Evolutionary conservation across 2,888 invertebrate genomes (phyloP).

Genomic region (Aricia artaxerxes): DNA sequence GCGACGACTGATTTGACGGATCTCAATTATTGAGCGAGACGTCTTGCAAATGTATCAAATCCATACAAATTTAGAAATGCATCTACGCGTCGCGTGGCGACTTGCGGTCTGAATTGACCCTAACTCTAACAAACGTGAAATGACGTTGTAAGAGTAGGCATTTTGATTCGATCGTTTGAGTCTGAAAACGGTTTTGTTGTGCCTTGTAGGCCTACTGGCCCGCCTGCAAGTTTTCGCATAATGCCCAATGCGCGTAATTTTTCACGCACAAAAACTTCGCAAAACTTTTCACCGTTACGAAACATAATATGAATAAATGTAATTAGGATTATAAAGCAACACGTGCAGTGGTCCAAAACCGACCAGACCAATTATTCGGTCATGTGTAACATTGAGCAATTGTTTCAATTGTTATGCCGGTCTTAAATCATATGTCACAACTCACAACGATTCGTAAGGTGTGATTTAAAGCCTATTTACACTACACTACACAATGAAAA

Average conservation of each 20-base stretch:
- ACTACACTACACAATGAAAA: background rate
- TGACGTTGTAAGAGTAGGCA: no score
- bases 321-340: background rate
- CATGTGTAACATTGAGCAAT: background rate
- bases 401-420: background rate
- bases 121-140: no score
- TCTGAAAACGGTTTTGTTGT: no score
- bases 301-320: background rate
- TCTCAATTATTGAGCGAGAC: no score
- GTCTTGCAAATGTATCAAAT: no score
- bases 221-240: no score
- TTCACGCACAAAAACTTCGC: background rate
- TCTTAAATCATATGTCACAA: slow-evolving; percentile 4
- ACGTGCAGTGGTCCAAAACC: slow-evolving; percentile 6
- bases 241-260: background rate
- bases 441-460: background rate
- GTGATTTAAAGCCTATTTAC: background rate
- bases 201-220: no score
- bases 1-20: no score
- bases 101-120: no score
- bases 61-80: no score
- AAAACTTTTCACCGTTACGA: background rate
- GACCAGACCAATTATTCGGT: background rate
- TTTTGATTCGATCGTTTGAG: no score
- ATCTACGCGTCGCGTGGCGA: no score